These are phyloP conservation scores for Dreissena polymorpha DNA, from an alignment of 1,140 invertebrate genomes.

Conservation along the genomic window DNA sequence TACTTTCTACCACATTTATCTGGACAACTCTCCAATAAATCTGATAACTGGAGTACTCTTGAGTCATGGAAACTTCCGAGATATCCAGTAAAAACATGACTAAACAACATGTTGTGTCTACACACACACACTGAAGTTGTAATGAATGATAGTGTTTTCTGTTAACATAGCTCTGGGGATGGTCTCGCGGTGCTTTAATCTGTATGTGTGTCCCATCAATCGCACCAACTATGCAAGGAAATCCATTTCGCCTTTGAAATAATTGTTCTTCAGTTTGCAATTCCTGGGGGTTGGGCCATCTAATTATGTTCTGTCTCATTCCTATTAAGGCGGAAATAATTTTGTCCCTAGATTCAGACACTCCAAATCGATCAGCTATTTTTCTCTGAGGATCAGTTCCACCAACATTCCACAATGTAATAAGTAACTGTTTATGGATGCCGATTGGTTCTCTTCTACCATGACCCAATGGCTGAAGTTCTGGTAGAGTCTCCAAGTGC, in stretches of 20 bases:
- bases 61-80: slow-evolving; percentile 70
- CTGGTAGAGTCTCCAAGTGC: too few relatives aligned
- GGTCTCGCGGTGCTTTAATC: slow-evolving; percentile 58
- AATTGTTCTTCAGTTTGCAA: background rate
- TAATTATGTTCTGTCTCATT: too few relatives aligned
- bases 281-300: too few relatives aligned
- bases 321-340: too few relatives aligned
- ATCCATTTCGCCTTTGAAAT: slow-evolving; percentile 23
- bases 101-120: slow-evolving; percentile 65
- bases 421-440: slow-evolving; percentile 28
- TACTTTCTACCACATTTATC: slow-evolving; percentile 56
- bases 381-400: too few relatives aligned
- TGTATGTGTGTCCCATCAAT: slow-evolving; percentile 59
- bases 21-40: background rate
- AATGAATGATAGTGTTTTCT: too few relatives aligned
- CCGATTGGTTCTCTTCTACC: slow-evolving; percentile 17
- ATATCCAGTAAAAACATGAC: slow-evolving; percentile 65
- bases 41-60: slow-evolving; percentile 61
- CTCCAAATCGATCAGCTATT: too few relatives aligned
- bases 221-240: slow-evolving; percentile 54
- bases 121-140: too few relatives aligned
- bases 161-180: too few relatives aligned
- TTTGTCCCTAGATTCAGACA: too few relatives aligned
- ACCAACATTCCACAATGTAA: slow-evolving; percentile 46
- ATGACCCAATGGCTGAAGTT: background rate